Evolutionary conservation across 2,888 invertebrate genomes (phyloP), one percentile per base, ranked within the genome.

Genomic region (Torymus tubicola): DNA sequence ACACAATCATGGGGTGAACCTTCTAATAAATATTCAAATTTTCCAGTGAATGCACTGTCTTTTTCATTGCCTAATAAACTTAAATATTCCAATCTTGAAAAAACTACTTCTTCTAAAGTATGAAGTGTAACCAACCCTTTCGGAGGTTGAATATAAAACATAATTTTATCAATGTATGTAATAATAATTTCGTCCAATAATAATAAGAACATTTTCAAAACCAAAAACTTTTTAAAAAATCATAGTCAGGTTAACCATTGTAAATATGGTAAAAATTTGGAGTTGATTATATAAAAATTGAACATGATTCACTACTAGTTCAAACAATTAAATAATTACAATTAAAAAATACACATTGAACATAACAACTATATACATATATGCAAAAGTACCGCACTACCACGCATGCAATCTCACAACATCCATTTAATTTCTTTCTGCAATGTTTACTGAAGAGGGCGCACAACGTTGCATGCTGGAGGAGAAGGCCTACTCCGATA

Each of bases 131-230:
- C 89, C 77, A 92, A 88, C 58, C 93, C 94, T 89, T 92, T 92
- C 1, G 93, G 93, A 60, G 93, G 92, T 78, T 91, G 90, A 83
- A 93, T 90, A 87, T 94, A 94, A 87, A 93, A 94, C 89, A 93
- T 93, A 53, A 69, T 80, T 78, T 21, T 16, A 60, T 74, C 8
- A 64, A 13, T 31, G 57, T 18, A 21, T 0, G 31, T 60, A 42
- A 42, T 42, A 42, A 8, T 42, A 8, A 42, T 42, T 8, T 5
- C 5, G 8, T 42, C 1, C 10, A 42, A 8, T 42, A 42, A 42
- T 42, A 42, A 8, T 42, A 42, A 42, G 5, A 42, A 42, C 42
- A 42, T 42, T 42, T 42, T 42, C 10, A 42, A 42, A 42, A 42
- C 42, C 5, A 42, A 42, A 42, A 1, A 42, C 42, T 42, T 42